Evolutionary conservation across 2,888 invertebrate genomes (phyloP), one percentile per base, ranked within the genome.

Genomic region (Plemyria rubiginata): DNA sequence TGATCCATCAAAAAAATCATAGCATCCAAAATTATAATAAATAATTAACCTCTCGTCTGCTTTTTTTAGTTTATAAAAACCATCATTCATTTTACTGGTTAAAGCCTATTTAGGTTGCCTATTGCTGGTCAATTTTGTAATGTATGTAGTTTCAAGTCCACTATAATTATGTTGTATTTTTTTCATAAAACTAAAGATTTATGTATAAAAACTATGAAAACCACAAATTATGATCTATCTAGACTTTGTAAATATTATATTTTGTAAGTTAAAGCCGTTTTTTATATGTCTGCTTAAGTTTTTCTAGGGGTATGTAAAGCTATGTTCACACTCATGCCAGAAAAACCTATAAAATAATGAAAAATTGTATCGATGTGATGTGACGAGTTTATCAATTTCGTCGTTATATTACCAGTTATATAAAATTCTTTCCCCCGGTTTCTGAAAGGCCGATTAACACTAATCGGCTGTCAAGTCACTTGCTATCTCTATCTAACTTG

Each of bases 161-260:
- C 8, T 38, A 38, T 38, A 38, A 38, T 38, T 38, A 38, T 38
- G 36, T 16, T 45, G 45, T 45, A 16, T 45, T 4, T 8, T 45
- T 43, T 43, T 45, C 11, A 9, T 16, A 4, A 11, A 45, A 6
- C 13, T 13, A 15, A 45, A 16, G 8, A n/a, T 38, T 38, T 45
- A 16, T 51, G 50, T 57, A 57, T 0, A 50, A 43, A 56, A 3
- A 40, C 6, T 38, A 50, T 32, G 13, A 4, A 43, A 38, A 38
- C 54, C 36, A 51, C 50, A 36, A 40, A 29, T 55, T 38, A 55
- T 58, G 50, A 43, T 22, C 11, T 51, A 52, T 11, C 5, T 51
- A 46, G 22, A 51, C 32, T 46, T 29, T 53, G 54, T 28, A 60
- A 22, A 22, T 22, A 43, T 15, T 58, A 52, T 45, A 28, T 22